Evolutionary conservation across 1,140 invertebrate genomes (phyloP).

Genomic region (Halictus rubicundus): DNA sequence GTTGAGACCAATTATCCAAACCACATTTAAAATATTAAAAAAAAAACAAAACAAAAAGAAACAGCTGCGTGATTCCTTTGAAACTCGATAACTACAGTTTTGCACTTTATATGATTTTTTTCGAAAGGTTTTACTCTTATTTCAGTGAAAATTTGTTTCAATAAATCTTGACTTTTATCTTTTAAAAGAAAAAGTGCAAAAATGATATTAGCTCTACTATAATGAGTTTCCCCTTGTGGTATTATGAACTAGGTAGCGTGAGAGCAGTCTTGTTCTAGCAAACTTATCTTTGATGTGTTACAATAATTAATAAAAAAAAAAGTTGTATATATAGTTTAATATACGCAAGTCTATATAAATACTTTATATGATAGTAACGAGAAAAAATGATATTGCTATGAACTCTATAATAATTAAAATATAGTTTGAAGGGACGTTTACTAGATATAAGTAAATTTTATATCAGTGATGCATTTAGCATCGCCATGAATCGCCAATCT

Average conservation of each 20-base stretch:
- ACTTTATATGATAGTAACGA: slow-evolving; percentile 77
- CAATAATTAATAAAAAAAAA: slow-evolving; percentile 66
- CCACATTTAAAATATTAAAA: slow-evolving; percentile 31
- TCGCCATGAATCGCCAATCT: slow-evolving; percentile 69
- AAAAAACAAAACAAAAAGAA: background rate
- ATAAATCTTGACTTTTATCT: slow-evolving; percentile 68
- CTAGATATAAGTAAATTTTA: slow-evolving; percentile 78
- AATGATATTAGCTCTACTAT: slow-evolving; percentile 47
- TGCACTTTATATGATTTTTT: slow-evolving; percentile 57
- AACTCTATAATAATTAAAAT: slow-evolving; percentile 71
- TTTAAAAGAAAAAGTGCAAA: slow-evolving; percentile 56
- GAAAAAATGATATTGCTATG: slow-evolving; percentile 74
- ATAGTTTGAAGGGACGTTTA: slow-evolving; percentile 70
- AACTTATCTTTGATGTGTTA: slow-evolving; percentile 70
- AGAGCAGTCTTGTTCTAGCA: slow-evolving; percentile 53
- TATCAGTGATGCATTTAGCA: slow-evolving; percentile 77
- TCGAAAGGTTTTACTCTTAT: slow-evolving; percentile 45
- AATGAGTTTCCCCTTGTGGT: slow-evolving; percentile 52
- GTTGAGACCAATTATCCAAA: slow-evolving; percentile 55
- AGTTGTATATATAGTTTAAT: slow-evolving; percentile 80
- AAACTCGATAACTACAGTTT: slow-evolving; percentile 53
- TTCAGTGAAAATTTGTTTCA: slow-evolving; percentile 40
- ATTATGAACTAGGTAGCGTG: slow-evolving; percentile 52
- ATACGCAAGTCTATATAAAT: slow-evolving; percentile 78
- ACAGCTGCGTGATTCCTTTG: slow-evolving; percentile 25